Evolutionary conservation across 2,888 invertebrate species (phyloP).

Genomic region (Orthosia gracilis): DNA sequence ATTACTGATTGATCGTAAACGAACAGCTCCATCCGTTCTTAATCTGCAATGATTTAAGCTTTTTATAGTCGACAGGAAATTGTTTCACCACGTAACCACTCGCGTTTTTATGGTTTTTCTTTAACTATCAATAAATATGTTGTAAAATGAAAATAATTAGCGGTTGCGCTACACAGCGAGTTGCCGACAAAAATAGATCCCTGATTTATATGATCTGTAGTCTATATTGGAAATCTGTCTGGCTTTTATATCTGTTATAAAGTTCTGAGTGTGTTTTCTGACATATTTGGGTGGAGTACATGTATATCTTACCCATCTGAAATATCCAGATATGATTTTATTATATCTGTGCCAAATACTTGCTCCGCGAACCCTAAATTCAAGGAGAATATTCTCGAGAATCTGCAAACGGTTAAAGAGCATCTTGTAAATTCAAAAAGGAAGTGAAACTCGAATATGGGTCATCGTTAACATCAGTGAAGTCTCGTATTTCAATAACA

Average conservation of each 20-base stretch:
- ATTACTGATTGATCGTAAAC: slow-evolving; percentile 48
- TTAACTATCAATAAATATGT: slow-evolving; percentile 58
- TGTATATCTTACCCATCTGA: slow-evolving; percentile 16
- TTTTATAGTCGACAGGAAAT: slow-evolving; percentile 60
- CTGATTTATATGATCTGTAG: slow-evolving; percentile 2
- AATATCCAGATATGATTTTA: slow-evolving; percentile 26
- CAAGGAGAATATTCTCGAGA: slow-evolving; percentile 11
- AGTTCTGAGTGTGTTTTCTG: slow-evolving; percentile 21
- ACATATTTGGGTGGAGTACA: neutral
- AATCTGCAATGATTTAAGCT: slow-evolving; percentile 58
- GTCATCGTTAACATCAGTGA: slow-evolving; percentile 25
- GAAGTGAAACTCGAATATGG: slow-evolving; percentile 23
- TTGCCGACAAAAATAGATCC: slow-evolving; percentile 21
- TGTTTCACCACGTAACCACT: slow-evolving; percentile 46
- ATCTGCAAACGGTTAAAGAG: slow-evolving; percentile 13
- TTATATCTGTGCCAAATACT: slow-evolving; percentile 20
- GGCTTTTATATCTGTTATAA: slow-evolving; percentile 23
- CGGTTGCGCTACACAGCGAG: neutral
- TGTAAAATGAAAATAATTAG: slow-evolving; percentile 44
- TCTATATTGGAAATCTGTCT: slow-evolving; percentile 10
- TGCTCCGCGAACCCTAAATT: neutral
- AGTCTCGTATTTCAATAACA: slow-evolving; percentile 36
- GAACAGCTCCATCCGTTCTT: slow-evolving; percentile 38
- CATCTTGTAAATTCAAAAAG: slow-evolving; percentile 21
- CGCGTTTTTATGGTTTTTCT: slow-evolving; percentile 53